Conservation (phyloP, 2,888 invertebrate species). For the Agrotis puta region DNA sequence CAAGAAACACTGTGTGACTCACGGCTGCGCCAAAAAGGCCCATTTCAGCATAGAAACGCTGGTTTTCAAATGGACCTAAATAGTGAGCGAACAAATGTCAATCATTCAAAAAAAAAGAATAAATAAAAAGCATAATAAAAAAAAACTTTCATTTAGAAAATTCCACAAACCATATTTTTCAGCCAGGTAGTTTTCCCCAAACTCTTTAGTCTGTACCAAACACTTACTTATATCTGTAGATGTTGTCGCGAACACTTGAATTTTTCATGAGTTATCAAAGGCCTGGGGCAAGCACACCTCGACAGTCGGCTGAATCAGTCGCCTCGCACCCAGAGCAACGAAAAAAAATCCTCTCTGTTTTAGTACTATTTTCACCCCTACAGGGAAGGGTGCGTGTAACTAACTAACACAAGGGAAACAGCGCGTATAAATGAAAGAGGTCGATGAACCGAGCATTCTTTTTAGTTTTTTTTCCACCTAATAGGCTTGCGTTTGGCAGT, state of each 20-base stretch:
- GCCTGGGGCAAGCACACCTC: conserved; percentile 73
- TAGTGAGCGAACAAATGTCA: too few species aligned
- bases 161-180: conserved; percentile 1
- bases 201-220: conserved; percentile 26
- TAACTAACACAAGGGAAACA: conserved; percentile 73
- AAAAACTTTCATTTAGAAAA: not conserved
- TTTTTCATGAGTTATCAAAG: conserved; percentile 87
- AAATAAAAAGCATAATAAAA: too few species aligned
- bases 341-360: conserved; percentile 76
- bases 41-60: not conserved
- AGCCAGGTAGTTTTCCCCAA: conserved; percentile 11
- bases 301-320: conserved; percentile 61
- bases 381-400: conserved; percentile 70
- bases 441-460: conserved; percentile 67
- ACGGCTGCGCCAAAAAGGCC: not conserved
- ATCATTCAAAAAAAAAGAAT: too few species aligned
- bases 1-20: not conserved
- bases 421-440: conserved; percentile 65
- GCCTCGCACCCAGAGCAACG: conserved; percentile 64
- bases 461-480: not conserved
- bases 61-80: too few species aligned
- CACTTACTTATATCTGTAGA: conserved; percentile 56
- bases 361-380: conserved; percentile 79
- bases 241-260: conserved; percentile 79
- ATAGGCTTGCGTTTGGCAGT: too few species aligned